These are phyloP conservation scores for Ypsolopha sequella DNA, from an alignment of 2,888 invertebrate species.

Conservation along the genomic window DNA sequence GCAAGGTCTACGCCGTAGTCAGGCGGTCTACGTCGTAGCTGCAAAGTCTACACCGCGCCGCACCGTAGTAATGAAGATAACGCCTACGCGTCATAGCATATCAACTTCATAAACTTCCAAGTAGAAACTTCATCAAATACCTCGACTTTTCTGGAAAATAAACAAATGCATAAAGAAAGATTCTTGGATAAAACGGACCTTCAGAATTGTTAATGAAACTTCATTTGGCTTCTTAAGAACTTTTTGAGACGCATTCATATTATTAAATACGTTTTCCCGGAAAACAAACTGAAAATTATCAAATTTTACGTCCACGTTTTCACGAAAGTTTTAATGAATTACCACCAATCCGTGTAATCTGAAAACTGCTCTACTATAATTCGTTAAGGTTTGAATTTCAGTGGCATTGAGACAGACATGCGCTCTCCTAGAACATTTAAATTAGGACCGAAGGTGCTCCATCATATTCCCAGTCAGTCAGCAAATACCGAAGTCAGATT, in stretches of 20 bases:
- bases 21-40: no score
- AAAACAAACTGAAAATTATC: not conserved
- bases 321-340: not conserved
- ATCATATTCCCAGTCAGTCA: constrained; percentile 29
- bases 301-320: not conserved
- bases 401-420: constrained; percentile 14
- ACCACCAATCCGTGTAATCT: no score
- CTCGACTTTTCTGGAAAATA: no score
- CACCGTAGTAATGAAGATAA: no score
- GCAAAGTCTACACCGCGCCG: no score
- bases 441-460: constrained; percentile 33
- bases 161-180: no score
- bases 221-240: not conserved
- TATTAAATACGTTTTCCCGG: not conserved
- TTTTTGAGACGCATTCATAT: not conserved
- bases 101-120: no score
- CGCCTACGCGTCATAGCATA: no score
- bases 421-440: constrained; percentile 22
- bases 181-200: not conserved
- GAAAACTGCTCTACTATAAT: not conserved
- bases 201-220: not conserved
- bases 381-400: constrained; percentile 6
- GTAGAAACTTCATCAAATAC: no score
- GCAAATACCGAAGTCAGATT: constrained; percentile 7
- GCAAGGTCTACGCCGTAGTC: no score